These are phyloP conservation scores for Molorchus minor DNA, from an alignment of 2,888 invertebrate genomes.

Conservation along the genomic window DNA sequence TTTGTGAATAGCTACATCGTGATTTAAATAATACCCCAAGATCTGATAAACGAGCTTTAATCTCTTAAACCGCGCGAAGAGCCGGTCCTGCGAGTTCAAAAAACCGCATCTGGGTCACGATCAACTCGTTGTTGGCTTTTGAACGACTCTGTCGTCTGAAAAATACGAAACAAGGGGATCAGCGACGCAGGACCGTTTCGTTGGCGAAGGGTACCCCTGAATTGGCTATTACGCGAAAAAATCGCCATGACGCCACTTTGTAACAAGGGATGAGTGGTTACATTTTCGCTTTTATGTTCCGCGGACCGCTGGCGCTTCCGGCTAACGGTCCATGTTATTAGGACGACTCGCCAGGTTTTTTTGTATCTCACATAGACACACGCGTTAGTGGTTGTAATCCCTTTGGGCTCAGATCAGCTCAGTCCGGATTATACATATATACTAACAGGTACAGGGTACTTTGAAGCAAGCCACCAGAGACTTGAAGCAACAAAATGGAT, in stretches of 20 bases:
- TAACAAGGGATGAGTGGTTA: background rate
- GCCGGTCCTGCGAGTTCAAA: conserved; percentile 46
- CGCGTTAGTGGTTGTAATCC: too few species aligned
- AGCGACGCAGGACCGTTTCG: conserved; percentile 22
- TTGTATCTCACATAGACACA: too few species aligned
- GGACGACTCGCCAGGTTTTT: background rate
- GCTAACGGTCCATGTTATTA: background rate
- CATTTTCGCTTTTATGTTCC: conserved; percentile 18
- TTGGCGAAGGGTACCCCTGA: conserved; percentile 21
- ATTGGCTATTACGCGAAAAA: conserved; percentile 23
- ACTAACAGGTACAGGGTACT: too few species aligned
- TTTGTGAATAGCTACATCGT: background rate
- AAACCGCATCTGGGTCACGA: conserved; percentile 52
- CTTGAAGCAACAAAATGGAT: too few species aligned
- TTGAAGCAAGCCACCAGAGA: too few species aligned
- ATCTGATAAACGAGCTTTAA: background rate
- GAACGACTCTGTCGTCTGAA: conserved; percentile 26
- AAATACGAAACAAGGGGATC: conserved; percentile 28
- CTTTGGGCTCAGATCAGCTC: too few species aligned
- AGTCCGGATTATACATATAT: too few species aligned
- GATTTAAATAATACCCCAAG: background rate
- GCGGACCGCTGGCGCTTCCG: background rate
- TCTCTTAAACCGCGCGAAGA: too few species aligned
- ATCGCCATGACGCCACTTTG: conserved; percentile 5
- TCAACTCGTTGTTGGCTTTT: conserved; percentile 43